Evolutionary conservation across 1,140 invertebrate genomes (phyloP).

Genomic region (Spodoptera frugiperda): DNA sequence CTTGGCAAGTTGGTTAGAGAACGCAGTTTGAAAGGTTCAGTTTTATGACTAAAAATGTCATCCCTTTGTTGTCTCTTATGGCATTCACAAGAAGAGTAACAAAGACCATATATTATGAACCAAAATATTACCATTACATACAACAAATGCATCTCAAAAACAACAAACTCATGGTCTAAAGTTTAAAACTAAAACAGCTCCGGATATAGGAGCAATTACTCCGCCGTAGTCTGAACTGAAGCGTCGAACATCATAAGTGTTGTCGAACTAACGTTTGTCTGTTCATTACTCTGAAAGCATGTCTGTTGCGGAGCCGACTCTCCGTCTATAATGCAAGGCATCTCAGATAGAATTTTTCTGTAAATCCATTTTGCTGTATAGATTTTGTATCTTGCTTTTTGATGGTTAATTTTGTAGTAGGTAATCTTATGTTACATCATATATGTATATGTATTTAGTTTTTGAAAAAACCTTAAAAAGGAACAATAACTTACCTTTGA

Average conservation of each 20-base stretch:
- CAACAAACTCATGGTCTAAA: background rate
- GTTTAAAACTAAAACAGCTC: constrained; percentile 21
- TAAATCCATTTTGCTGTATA: background rate
- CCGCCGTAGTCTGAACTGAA: constrained; percentile 52
- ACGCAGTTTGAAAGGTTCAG: too few species aligned
- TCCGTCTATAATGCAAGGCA: constrained; percentile 62
- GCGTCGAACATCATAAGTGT: constrained; percentile 46
- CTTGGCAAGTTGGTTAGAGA: too few species aligned
- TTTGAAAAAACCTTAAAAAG: too few species aligned
- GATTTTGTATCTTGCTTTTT: background rate
- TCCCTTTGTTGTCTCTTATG: too few species aligned
- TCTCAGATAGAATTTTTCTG: constrained; percentile 8
- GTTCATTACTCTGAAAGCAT: constrained; percentile 68
- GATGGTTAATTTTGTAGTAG: background rate
- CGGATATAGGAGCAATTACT: constrained; percentile 63
- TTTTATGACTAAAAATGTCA: too few species aligned
- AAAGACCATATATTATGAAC: too few species aligned
- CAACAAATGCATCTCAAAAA: background rate
- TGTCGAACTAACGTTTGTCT: constrained; percentile 44
- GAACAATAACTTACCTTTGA: too few species aligned
- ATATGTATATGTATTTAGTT: too few species aligned
- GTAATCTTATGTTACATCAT: too few species aligned
- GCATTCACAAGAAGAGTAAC: too few species aligned
- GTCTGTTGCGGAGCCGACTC: constrained; percentile 51
- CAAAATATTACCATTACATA: too few species aligned